Evolutionary conservation across 1,140 invertebrate species (phyloP).

Genomic region (Archivesica marissinica): DNA sequence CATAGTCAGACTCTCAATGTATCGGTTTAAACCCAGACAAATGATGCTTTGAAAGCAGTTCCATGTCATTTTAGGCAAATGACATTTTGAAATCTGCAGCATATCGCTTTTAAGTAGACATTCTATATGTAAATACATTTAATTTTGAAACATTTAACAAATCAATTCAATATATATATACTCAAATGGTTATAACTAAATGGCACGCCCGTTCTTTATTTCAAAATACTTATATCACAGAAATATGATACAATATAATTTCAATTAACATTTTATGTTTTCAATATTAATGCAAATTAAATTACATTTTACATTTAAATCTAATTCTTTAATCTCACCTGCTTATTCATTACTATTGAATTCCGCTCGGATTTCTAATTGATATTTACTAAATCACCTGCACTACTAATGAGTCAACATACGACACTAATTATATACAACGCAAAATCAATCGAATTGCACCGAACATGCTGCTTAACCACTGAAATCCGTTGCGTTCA

Average conservation of each 20-base stretch:
- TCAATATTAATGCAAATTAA: too few species aligned
- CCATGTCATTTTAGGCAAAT: too few species aligned
- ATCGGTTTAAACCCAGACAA: not conserved
- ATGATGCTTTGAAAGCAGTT: not conserved
- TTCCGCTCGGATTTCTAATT: not conserved
- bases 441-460: not conserved
- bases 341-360: not conserved
- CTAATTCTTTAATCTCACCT: conserved; percentile 3
- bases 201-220: too few species aligned
- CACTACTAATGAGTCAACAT: not conserved
- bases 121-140: too few species aligned
- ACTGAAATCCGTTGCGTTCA: not conserved
- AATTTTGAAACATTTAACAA: too few species aligned
- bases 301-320: not conserved
- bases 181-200: not conserved
- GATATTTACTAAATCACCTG: not conserved
- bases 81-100: too few species aligned
- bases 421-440: not conserved
- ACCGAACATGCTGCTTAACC: not conserved
- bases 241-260: too few species aligned
- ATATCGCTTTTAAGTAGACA: too few species aligned
- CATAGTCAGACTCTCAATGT: not conserved
- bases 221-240: too few species aligned
- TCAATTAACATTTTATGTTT: too few species aligned
- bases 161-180: not conserved